Evolutionary conservation across 2,113 vertebrate genomes (phyloP).

Genomic region (Dendrocopos noguchii): DNA sequence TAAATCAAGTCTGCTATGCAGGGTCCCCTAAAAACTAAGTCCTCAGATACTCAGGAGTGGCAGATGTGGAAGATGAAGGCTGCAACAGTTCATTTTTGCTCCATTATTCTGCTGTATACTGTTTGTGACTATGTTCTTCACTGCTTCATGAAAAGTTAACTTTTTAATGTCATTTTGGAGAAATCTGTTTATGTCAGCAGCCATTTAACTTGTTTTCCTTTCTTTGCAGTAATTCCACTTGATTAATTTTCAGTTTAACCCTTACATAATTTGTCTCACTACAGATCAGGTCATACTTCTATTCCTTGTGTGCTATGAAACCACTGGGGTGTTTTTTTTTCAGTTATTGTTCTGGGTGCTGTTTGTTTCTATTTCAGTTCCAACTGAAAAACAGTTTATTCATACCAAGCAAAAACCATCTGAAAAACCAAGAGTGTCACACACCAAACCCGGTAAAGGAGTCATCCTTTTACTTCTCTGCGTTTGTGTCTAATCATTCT

Average conservation of each 20-base stretch:
- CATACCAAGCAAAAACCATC: conserved; percentile 71
- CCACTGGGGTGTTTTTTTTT: background rate
- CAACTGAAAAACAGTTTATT: conserved; percentile 62
- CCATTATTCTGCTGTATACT: background rate
- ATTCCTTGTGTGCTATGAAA: background rate
- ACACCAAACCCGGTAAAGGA: conserved; percentile 74
- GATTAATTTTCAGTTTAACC: background rate
- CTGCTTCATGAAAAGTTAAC: background rate
- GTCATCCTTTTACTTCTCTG: background rate
- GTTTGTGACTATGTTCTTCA: background rate
- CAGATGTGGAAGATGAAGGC: background rate
- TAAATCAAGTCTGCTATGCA: background rate
- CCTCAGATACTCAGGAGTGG: background rate
- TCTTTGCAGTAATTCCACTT: background rate
- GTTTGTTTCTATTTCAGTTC: conserved; percentile 72
- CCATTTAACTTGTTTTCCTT: background rate
- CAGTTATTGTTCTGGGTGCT: background rate
- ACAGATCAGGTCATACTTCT: background rate
- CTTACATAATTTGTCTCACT: background rate
- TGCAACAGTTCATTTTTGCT: background rate
- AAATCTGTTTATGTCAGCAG: background rate
- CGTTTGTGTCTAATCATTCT: background rate
- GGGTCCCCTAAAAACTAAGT: background rate
- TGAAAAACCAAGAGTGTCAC: conserved; percentile 58
- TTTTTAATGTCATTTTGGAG: background rate